Conservation (phyloP, 2,113 vertebrate species). For the Capra hircus region DNA sequence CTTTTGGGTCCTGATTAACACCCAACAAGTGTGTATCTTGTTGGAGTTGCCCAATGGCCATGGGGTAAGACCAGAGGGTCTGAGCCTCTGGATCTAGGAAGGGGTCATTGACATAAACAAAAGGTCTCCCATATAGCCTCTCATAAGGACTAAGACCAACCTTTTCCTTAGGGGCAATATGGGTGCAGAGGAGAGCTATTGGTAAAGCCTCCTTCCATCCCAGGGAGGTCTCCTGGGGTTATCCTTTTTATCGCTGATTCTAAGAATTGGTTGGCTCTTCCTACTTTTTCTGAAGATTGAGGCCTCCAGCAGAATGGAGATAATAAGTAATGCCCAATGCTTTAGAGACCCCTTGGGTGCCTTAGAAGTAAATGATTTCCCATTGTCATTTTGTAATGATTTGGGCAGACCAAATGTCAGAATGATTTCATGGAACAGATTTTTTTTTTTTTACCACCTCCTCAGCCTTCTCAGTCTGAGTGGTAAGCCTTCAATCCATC, state of each 20-base stretch:
- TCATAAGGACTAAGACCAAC: neutral
- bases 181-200: neutral
- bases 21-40: neutral
- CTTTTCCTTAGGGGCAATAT: neutral
- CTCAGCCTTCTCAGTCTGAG: neutral
- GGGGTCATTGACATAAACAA: neutral
- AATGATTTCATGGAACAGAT: neutral
- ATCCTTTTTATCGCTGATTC: neutral
- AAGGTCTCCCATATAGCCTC: neutral
- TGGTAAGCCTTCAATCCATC: neutral
- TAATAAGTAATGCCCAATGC: neutral
- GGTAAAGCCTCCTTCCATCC: neutral
- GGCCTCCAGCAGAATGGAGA: neutral
- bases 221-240: neutral
- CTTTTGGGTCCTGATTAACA: neutral
- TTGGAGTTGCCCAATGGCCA: neutral
- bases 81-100: neutral
- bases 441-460: neutral
- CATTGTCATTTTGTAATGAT: neutral
- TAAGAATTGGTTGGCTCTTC: neutral
- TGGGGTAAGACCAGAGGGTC: neutral
- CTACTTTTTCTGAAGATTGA: neutral
- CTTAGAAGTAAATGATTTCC: neutral
- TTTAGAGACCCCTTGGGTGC: neutral
- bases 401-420: neutral